These are phyloP conservation scores for Plusia festucae DNA, from an alignment of 2,888 invertebrate species.

Conservation along the genomic window DNA sequence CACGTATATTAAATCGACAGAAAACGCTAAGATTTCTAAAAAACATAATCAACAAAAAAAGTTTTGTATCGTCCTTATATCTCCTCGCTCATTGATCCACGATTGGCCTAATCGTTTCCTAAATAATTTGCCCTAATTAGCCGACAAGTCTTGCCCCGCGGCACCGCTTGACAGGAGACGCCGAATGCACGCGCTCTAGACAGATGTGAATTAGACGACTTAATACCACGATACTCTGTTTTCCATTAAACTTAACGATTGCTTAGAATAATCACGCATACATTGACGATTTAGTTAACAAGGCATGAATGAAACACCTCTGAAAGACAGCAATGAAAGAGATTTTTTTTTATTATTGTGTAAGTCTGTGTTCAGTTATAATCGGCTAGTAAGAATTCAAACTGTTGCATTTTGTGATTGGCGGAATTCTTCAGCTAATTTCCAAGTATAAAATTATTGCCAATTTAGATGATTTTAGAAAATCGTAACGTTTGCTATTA, in stretches of 20 bases:
- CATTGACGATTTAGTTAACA: conserved; percentile 49
- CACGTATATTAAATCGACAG: neutral
- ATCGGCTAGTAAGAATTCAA: conserved; percentile 38
- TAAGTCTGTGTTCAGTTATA: conserved; percentile 7
- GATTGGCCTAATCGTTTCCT: conserved; percentile 59
- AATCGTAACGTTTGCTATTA: conserved; percentile 62
- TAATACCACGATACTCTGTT: conserved; percentile 59
- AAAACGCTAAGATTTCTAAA: neutral
- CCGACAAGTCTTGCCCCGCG: conserved; percentile 65
- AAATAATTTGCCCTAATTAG: conserved; percentile 78
- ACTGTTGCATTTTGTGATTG: conserved; percentile 68
- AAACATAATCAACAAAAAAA: conserved; percentile 1
- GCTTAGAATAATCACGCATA: conserved; percentile 16
- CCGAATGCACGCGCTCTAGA: conserved; percentile 76
- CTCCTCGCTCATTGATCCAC: conserved; percentile 39
- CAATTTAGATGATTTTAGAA: conserved; percentile 71
- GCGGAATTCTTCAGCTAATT: conserved; percentile 69
- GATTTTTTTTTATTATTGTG: neutral
- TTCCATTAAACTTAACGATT: conserved; percentile 27
- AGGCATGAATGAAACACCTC: neutral
- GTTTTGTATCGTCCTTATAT: conserved; percentile 24
- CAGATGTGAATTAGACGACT: conserved; percentile 74
- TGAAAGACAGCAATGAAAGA: conserved; percentile 28
- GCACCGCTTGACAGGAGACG: conserved; percentile 80
- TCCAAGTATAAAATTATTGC: conserved; percentile 67